These are phyloP conservation scores for Dasysyrphus albostriatus DNA, from an alignment of 2,888 invertebrate species.

Conservation along the genomic window DNA sequence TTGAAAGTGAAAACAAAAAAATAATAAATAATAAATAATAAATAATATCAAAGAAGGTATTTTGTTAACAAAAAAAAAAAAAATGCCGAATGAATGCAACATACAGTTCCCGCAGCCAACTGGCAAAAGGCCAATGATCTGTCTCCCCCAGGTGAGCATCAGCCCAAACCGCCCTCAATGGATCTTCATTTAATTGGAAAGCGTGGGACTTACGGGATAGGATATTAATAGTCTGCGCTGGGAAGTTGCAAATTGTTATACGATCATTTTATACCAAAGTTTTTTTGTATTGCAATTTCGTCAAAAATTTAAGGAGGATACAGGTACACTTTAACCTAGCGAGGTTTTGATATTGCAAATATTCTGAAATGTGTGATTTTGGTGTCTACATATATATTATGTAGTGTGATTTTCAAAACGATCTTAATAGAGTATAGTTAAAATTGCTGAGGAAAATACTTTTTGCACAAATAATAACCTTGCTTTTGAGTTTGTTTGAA, in stretches of 20 bases:
- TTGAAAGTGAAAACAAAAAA: conserved; percentile 68
- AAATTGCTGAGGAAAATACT: too few relatives aligned
- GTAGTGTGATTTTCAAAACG: too few relatives aligned
- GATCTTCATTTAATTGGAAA: conserved; percentile 58
- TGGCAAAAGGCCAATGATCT: conserved; percentile 64
- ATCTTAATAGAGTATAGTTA: too few relatives aligned
- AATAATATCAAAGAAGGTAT: conserved; percentile 18
- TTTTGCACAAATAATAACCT: too few relatives aligned
- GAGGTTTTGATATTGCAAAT: too few relatives aligned
- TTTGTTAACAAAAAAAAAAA: conserved; percentile 1
- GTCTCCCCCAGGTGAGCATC: conserved; percentile 30
- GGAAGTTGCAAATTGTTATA: not conserved
- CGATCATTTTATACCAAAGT: not conserved
- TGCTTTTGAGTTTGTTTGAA: too few relatives aligned
- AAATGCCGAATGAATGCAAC: conserved; percentile 20
- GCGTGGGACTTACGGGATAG: conserved; percentile 57
- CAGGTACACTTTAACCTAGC: too few relatives aligned
- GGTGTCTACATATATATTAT: too few relatives aligned
- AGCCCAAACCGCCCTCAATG: conserved; percentile 1
- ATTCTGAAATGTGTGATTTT: too few relatives aligned
- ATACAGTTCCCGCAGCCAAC: not conserved
- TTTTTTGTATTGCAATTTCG: too few relatives aligned
- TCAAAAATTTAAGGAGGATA: too few relatives aligned
- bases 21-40: conserved; percentile 9
- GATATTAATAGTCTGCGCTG: conserved; percentile 4